phyloP scores from a whole-genome alignment of 2,113 vertebrate species.

The Vireo altiloquus region DNA sequence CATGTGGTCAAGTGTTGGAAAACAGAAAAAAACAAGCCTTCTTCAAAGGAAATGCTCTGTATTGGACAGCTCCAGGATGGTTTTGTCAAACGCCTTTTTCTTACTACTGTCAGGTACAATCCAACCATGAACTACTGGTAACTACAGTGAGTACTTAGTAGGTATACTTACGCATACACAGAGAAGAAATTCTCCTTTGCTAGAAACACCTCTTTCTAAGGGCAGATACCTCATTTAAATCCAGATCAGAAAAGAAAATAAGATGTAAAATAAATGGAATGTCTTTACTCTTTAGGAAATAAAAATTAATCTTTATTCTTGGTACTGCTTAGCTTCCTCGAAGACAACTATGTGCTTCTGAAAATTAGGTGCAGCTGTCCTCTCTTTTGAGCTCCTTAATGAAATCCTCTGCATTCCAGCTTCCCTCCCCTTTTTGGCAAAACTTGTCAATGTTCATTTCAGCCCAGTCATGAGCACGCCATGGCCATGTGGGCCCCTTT shows the following conservation, averaged over 20 bases:
- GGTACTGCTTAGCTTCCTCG: neutral
- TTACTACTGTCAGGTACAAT: neutral
- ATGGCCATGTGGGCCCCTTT: neutral
- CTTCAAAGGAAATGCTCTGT: neutral
- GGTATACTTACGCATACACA: neutral
- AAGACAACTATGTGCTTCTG: constrained; percentile 30
- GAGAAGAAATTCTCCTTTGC: neutral
- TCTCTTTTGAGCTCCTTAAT: neutral
- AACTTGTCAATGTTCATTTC: neutral
- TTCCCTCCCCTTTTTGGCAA: constrained; percentile 10
- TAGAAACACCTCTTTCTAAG: neutral
- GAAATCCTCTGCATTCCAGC: neutral
- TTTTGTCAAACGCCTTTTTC: neutral
- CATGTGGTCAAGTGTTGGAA: neutral
- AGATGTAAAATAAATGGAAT: neutral
- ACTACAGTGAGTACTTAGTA: neutral
- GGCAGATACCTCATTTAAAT: neutral
- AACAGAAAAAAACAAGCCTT: neutral
- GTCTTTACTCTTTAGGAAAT: neutral
- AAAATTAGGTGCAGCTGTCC: constrained; percentile 52
- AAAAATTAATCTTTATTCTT: neutral
- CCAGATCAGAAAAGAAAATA: neutral
- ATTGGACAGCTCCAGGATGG: neutral
- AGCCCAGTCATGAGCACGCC: neutral
- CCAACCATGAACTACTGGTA: neutral